Evolutionary conservation across 2,888 invertebrate species (phyloP), one percentile per base, ranked within the genome.

Genomic region (Patella ulyssiponensis): DNA sequence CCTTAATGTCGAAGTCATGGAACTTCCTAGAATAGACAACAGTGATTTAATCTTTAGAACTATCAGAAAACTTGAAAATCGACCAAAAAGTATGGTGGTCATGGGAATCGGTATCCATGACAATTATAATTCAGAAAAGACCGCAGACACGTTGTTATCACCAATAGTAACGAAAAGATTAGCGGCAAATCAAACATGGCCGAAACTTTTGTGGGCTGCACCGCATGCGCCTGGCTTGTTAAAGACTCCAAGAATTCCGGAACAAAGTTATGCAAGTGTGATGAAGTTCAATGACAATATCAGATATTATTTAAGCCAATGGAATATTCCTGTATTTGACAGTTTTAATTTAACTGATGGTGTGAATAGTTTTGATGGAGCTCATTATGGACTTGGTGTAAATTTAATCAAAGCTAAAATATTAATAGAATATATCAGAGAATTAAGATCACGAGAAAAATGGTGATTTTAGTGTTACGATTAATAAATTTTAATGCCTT

Each of bases 341-440:
- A 75, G 77, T 11, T 80, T 75, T 52, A 75, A 77, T 23, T 71
- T 82, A 69, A 82, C 82, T 0, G 76, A 80, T 5, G 80, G 80
- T 15, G 72, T 79, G 27, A 80, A 73, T 71, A 81, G 81, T 56
- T 80, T 80, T 54, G 81, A 77, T 72, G 81, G 81, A 11, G 71
- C 75, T n/a, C 81, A 81, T 71, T 81, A 79, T 44, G 80, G 81
- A 3, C 27, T 75, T 27, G 82, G 82, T 2, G 72, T 79, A 9
- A 82, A 82, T 73, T 54, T 71, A 23, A 69, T 82, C 20, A 82
- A 80, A 72, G 77, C 73, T 20, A 64, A 76, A 51, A 75, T 80
- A 52, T 51, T 81, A 17, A 64, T 80, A 9, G 75, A 80, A 23
- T 77, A 78, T 69, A 69, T 82, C 27, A 15, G 71, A 27, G 82